Conservation (phyloP, 2,888 invertebrate species). For the Brachynemurus nebulosus region DNA sequence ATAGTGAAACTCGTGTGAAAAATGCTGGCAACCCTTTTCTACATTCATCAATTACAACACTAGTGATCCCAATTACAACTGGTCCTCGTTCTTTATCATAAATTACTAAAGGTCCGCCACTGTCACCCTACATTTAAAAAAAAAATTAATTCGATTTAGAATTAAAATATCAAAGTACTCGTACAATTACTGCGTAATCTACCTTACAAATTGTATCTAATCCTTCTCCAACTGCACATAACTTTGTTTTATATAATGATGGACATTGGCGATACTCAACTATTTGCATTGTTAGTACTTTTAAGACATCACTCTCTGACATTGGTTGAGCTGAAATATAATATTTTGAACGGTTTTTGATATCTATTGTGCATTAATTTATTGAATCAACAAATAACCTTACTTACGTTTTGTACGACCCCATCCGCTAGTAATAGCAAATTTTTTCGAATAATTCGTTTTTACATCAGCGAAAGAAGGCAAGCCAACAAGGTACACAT, state of each 20-base stretch:
- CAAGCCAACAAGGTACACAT: neutral
- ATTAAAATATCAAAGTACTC: neutral
- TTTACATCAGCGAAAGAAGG: neutral
- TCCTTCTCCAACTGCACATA: conserved; percentile 2
- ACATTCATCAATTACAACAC: conserved; percentile 1
- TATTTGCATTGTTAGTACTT: conserved; percentile 3
- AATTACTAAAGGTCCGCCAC: conserved; percentile 3
- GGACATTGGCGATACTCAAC: neutral
- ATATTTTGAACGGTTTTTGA: neutral
- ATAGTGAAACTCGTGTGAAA: conserved; percentile 4
- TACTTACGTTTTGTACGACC: conserved; percentile 4
- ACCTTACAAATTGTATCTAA: conserved; percentile 5
- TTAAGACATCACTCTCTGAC: conserved; percentile 3
- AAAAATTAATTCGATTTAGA: no score
- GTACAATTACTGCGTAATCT: no score
- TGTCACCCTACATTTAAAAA: conserved; percentile 2
- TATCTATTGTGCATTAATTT: neutral
- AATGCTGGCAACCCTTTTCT: neutral
- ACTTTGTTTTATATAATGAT: neutral
- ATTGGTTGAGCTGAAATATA: conserved; percentile 2
- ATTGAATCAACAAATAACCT: neutral
- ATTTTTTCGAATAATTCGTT: neutral
- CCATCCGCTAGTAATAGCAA: conserved; percentile 5
- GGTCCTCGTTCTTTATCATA: conserved; percentile 3
- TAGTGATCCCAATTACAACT: neutral